These are phyloP conservation scores for Nettapus auritus DNA, from an alignment of 2,113 vertebrate species.

Conservation along the genomic window DNA sequence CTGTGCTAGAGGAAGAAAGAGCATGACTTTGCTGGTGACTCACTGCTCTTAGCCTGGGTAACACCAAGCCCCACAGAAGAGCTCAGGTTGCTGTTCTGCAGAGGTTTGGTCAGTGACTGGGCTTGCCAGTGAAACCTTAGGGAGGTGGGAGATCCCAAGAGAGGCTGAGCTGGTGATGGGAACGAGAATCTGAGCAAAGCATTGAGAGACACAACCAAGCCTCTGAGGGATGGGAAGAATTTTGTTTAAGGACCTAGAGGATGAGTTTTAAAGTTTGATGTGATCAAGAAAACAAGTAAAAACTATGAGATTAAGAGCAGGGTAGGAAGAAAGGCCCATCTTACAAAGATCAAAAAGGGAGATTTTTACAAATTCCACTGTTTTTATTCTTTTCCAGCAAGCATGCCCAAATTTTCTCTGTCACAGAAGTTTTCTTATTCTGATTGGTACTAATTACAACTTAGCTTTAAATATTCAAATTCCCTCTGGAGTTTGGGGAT, in stretches of 20 bases:
- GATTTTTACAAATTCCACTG: neutral
- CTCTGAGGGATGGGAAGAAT: neutral
- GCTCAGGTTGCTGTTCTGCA: neutral
- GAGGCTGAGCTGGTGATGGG: neutral
- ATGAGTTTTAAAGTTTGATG: neutral
- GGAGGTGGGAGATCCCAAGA: neutral
- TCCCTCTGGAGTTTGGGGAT: neutral
- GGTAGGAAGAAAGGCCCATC: neutral
- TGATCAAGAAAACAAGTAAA: neutral
- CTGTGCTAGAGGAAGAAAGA: neutral
- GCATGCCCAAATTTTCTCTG: neutral
- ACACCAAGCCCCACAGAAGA: neutral
- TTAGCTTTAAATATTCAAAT: neutral
- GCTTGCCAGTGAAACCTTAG: neutral
- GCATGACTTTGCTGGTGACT: neutral
- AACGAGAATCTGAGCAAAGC: neutral
- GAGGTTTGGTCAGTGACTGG: neutral
- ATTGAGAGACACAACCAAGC: neutral
- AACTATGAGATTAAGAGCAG: neutral
- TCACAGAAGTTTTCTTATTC: neutral
- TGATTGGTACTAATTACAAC: neutral
- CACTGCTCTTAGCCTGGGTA: neutral
- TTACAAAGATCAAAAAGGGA: neutral
- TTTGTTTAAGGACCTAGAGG: neutral
- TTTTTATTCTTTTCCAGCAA: neutral